Evolutionary conservation across 53 echinoderm and acorn worm genomes (phyloP).

Genomic region (Temnopleurus reevesii): DNA sequence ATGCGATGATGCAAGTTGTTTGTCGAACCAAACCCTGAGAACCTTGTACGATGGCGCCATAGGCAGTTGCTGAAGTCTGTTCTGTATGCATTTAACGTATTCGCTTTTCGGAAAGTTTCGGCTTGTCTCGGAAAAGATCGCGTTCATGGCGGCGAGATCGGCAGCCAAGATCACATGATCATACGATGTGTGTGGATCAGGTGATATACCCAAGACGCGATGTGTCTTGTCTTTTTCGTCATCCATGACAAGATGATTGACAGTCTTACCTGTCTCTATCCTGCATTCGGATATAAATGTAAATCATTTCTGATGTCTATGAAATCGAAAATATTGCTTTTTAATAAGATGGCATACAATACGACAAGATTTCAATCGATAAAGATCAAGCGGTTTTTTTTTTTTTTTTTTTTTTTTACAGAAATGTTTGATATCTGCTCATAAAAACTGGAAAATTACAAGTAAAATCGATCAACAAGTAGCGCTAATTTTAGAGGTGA

Average conservation of each 20-base stretch:
- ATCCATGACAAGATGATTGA: not conserved
- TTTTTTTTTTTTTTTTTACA: too few relatives aligned
- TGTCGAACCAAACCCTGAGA: constrained; percentile 90
- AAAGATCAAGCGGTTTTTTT: too few relatives aligned
- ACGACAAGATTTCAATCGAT: too few relatives aligned
- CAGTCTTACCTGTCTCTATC: not conserved
- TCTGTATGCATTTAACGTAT: not conserved
- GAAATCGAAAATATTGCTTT: too few relatives aligned
- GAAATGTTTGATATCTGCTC: too few relatives aligned
- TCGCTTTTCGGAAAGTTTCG: not conserved
- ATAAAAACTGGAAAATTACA: too few relatives aligned
- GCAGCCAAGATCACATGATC: constrained; percentile 92
- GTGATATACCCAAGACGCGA: constrained; percentile 48
- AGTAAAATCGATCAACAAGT: too few relatives aligned
- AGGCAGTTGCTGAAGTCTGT: constrained; percentile 55
- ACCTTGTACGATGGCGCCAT: constrained; percentile 90
- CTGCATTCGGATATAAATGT: too few relatives aligned
- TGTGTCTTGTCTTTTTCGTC: not conserved
- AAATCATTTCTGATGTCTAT: too few relatives aligned
- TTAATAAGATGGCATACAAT: too few relatives aligned
- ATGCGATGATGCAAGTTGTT: constrained; percentile 60
- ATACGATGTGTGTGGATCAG: constrained; percentile 53
- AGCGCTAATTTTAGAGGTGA: too few relatives aligned
- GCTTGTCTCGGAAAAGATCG: constrained; percentile 52
- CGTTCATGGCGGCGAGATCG: constrained; percentile 66